These are phyloP conservation scores for human (Homo sapiens) DNA, from an alignment of 2,113 vertebrate genomes.

Conservation along the genomic window GRCh38 chr3:120861001-120861500, in stretches of 20 bases:
- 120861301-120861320: not conserved
- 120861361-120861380: not conserved
- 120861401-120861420: not conserved
- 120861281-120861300: not conserved
- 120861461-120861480: not conserved
- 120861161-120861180: not conserved
- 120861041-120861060: not conserved
- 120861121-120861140: not conserved
- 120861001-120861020: not conserved
- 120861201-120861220: not conserved
- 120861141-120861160: not conserved
- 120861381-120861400: not conserved
- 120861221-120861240: not conserved
- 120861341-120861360: not conserved
- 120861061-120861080: not conserved
- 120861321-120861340: not conserved
- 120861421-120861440: not conserved
- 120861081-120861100: conserved; percentile 14
- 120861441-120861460: not conserved
- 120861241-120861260: not conserved
- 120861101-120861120: not conserved
- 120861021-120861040: not conserved
- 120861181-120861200: not conserved
- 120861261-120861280: not conserved
- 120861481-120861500: not conserved